A percentile compares a stretch with the other conserved stretches of the same genome.
Evolutionary conservation across 64 coral and sea anemone species (phyloP).

Genomic region (Actinia tenebrosa): DNA sequence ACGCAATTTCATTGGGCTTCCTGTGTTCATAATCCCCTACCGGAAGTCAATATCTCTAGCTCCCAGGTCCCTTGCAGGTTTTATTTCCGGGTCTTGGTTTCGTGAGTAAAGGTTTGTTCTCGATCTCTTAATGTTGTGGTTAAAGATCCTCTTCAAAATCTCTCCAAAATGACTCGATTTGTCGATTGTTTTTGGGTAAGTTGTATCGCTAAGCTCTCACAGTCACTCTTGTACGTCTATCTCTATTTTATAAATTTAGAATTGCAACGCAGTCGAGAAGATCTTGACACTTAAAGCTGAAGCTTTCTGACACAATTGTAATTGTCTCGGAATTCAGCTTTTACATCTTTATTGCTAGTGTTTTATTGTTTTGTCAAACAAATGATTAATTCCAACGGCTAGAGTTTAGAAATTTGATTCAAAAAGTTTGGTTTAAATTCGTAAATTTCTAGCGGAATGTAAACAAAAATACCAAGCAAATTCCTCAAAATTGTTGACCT

Average conservation of each 20-base stretch:
- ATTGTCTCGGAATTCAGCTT: no score
- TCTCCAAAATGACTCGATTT: conserved; percentile 21
- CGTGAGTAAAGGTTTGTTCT: neutral
- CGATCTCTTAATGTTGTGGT: conserved; percentile 1
- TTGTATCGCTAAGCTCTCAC: neutral
- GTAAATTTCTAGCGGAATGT: no score
- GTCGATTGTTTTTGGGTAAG: conserved; percentile 36
- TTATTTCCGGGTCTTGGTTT: conserved; percentile 11
- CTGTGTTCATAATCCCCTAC: neutral
- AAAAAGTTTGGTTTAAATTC: neutral
- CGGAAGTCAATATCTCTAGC: conserved; percentile 12
- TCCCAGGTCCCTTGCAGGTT: neutral
- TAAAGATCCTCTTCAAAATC: neutral
- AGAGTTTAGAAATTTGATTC: neutral
- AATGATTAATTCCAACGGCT: no score
- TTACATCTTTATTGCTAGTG: no score
- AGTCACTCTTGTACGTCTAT: no score
- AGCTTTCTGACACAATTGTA: no score
- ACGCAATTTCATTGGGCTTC: neutral
- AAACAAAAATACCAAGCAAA: no score
- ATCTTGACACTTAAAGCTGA: no score
- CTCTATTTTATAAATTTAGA: no score
- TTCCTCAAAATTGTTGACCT: no score
- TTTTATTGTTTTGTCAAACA: no score
- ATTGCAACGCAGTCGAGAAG: no score